Base-by-base conservation (phyloP, 2,888 invertebrate species). In the Phyllotreta striolata region DNA sequence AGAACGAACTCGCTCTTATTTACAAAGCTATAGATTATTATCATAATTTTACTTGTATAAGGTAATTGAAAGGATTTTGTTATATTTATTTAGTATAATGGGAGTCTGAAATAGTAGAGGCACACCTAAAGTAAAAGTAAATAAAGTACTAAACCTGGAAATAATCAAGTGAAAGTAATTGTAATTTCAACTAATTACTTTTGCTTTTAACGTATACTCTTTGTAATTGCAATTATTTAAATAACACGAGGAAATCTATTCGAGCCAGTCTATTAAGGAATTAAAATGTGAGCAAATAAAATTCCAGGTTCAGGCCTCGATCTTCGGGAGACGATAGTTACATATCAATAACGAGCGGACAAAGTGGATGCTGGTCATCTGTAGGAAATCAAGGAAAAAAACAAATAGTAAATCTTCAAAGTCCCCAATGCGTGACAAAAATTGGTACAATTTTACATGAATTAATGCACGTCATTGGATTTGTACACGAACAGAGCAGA, bases 401-500 rank as follows among this genome's bases (percentile, higher is more conserved):
- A n/a, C 88, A 90, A 76, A 88, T 89, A 69, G 59, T 74, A 5
- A 74, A 74, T 49, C 84, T 93, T 4, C 92, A 93, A 78, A 82
- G 85, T 0, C 91, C 92, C 91, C 66, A 64, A 2, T 65, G 65
- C 43, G 55, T 58, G 6, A 65, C 57, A 6, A 65, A 62, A 55
- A 34, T 88, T 66, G 93, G 93, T 7, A 93, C 92, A 0, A 85
- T 90, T 0, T 82, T 92, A 12, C 93, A 93, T 74, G 93, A 93
- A 78, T 80, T 93, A 66, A 88, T 93, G 84, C 93, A 93, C 74
- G 91, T 89, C 0, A 75, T 89, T 8, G 93, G 93, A 0, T 93
- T 93, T 78, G 83, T 91, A 76, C 93, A 93, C 76, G 93, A 93
- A 73, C 93, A 93, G 79, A 92, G 91, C 74, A 86, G 93, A 7